A percentile compares a stretch with the other conserved stretches of the same genome.
Conservation (phyloP, 37 sponge, comb jelly and placozoan species). For the Dysidea cf. avara region DNA sequence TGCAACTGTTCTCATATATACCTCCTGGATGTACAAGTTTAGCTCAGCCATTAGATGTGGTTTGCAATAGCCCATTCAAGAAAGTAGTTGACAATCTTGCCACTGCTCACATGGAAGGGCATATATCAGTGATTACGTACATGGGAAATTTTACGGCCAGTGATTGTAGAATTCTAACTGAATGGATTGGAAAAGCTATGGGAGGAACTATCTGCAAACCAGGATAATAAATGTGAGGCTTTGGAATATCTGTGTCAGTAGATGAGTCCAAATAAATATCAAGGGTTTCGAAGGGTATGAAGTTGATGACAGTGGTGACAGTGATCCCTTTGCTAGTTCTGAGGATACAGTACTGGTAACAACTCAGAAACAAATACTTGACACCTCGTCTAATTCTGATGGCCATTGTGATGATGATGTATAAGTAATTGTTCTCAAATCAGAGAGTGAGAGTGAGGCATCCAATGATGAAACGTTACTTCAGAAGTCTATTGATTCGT, state of each 20-base stretch:
- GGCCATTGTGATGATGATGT: no score
- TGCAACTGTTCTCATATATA: no score
- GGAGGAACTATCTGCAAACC: slow-evolving; percentile 36
- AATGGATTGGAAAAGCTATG: slow-evolving; percentile 60
- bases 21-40: slow-evolving; percentile 54
- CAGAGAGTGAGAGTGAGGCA: no score
- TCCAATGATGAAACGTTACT: no score
- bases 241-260: slow-evolving; percentile 39
- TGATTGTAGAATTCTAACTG: slow-evolving; percentile 13
- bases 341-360: no score
- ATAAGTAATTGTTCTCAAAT: no score
- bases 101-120: slow-evolving; percentile 41
- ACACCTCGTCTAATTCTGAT: no score
- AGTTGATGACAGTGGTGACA: slow-evolving; percentile 28
- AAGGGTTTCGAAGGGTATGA: slow-evolving; percentile 26
- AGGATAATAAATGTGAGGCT: slow-evolving; percentile 27
- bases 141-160: slow-evolving; percentile 32
- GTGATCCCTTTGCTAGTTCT: slow-evolving; percentile 28
- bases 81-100: slow-evolving; percentile 14
- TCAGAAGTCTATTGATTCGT: no score
- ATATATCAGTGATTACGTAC: slow-evolving; percentile 28
- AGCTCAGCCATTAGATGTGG: slow-evolving; percentile 48
- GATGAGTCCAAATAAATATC: slow-evolving; percentile 43
- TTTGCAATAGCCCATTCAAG: slow-evolving; percentile 45
- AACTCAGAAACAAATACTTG: no score